Evolutionary conservation across 2,888 invertebrate species (phyloP).

Genomic region (Gisinianus flammeolus): DNA sequence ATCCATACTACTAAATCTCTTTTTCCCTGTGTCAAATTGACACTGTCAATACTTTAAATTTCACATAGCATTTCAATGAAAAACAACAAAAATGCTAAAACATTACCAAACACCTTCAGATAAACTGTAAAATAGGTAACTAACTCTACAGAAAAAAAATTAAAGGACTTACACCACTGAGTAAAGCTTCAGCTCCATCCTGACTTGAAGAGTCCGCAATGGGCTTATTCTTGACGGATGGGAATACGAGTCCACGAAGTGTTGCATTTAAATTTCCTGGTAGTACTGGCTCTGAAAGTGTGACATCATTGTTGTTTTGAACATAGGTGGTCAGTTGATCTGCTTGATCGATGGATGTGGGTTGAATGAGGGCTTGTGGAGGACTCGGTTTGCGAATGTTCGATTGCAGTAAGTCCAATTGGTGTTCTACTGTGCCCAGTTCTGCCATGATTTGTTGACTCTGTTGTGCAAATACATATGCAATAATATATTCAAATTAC

Average conservation of each 20-base stretch:
- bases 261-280: background rate
- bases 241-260: constrained; percentile 73
- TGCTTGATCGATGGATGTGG: constrained; percentile 46
- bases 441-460: constrained; percentile 57
- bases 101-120: background rate
- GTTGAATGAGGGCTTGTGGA: constrained; percentile 25
- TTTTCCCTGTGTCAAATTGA: background rate
- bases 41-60: too few species aligned
- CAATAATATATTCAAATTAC: too few species aligned
- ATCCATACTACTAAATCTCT: too few species aligned
- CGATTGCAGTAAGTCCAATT: constrained; percentile 48
- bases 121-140: background rate
- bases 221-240: constrained; percentile 89
- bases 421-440: constrained; percentile 57
- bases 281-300: constrained; percentile 43
- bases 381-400: constrained; percentile 43
- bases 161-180: constrained; percentile 52
- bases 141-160: too few species aligned
- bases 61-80: too few species aligned
- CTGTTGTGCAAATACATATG: too few species aligned
- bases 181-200: constrained; percentile 57
- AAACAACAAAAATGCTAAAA: background rate
- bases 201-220: constrained; percentile 52
- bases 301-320: constrained; percentile 51
- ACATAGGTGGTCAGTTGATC: constrained; percentile 52